Percentiles rank a stretch among this genome's conserved stretches.
Conservation (phyloP, 2,113 vertebrate species). For the Leptodactylus fuscus region DNA sequence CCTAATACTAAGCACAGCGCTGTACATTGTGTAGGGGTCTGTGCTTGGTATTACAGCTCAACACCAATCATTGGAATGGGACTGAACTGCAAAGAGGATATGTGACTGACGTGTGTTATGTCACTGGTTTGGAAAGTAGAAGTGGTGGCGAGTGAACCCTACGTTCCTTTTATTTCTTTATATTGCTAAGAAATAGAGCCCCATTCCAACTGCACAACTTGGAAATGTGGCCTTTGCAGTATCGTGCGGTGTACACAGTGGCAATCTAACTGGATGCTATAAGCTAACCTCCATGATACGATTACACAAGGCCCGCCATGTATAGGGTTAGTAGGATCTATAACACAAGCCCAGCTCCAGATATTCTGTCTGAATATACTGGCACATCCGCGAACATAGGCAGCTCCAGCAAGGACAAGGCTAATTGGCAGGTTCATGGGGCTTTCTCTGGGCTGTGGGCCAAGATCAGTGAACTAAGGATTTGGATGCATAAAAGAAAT, state of each 20-base stretch:
- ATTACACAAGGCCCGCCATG: neutral
- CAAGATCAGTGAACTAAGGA: slow-evolving; percentile 48
- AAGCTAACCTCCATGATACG: neutral
- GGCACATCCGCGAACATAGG: slow-evolving; percentile 1
- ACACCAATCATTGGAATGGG: too few species aligned
- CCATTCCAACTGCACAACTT: neutral
- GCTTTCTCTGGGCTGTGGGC: slow-evolving; percentile 46
- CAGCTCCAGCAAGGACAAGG: slow-evolving; percentile 34
- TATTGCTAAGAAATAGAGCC: too few species aligned
- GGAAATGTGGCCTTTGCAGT: neutral
- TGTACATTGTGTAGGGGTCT: too few species aligned
- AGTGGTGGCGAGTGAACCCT: too few species aligned
- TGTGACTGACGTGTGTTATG: too few species aligned
- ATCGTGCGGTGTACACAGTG: neutral
- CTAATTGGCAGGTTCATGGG: slow-evolving; percentile 58
- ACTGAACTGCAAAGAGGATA: too few species aligned
- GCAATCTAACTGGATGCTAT: neutral
- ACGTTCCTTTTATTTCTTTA: too few species aligned
- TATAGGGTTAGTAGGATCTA: neutral
- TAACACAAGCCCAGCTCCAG: neutral
- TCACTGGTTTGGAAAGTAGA: too few species aligned
- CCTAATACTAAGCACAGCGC: too few species aligned
- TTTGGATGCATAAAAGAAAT: slow-evolving; percentile 57
- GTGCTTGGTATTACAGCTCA: too few species aligned
- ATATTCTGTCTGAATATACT: neutral